Base-by-base conservation (phyloP, 1,140 invertebrate genomes). In the Sweltsa coloradensis region DNA sequence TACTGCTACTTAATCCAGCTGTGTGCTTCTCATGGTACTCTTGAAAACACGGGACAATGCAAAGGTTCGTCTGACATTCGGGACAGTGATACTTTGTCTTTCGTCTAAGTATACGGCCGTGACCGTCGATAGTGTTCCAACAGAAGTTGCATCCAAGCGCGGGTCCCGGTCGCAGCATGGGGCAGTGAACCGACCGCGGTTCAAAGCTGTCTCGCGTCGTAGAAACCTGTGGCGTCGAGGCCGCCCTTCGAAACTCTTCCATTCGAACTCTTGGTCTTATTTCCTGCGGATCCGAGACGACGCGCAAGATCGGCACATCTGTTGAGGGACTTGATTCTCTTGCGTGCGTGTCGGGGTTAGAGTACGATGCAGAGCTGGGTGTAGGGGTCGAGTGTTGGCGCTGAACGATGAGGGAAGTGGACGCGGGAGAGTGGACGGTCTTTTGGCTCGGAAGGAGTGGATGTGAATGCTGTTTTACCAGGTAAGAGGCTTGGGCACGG, bases 41-140 rank as follows among this genome's bases (percentile, higher is more conserved):
- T 62, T 88, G 83, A 66, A 87, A 88, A 61, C 84, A 88, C 21
- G 84, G 84, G 34, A 88, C 84, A 57, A 89, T 86, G 64, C 85
- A 89, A 34, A 89, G 69, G 65, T 89, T 89, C 34, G 81, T 85
- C 59, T 84, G 80, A 63, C 85, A 89, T 59, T 89, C 85, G 1
- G 84, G 84, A 67, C 85, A 89, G 61, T 87, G 83, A 61, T 88
- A 89, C 63, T 88, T 88, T 3, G 85, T 89, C 70, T 89, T 89
- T 45, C 85, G 69, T 18, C 85, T 69, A 27, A 88, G 69, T 53
- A 87, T 88, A 36, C 85, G 65, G 18, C 83, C 83, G 65, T 83
- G 79, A 27, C 73, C 74, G 57, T 89, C 85, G 34, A 86, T 81
- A 1, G 84, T 87, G 57, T 89, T 89, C 85, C 85, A 89, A 64